Conservation (phyloP, 2,888 invertebrate genomes). For the Neoascia interrupta region DNA sequence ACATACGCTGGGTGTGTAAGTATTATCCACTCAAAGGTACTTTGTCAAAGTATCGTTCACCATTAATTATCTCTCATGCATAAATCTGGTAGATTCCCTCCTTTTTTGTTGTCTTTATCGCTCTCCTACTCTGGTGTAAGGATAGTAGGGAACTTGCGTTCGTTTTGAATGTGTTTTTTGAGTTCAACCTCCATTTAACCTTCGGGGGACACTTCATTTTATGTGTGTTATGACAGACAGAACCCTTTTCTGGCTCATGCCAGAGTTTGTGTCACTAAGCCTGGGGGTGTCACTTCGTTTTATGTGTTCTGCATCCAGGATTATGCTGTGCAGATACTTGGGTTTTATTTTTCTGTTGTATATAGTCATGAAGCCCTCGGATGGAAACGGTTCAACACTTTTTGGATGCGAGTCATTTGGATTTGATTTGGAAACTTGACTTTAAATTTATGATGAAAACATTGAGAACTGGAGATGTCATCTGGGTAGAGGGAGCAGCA, state of each 20-base stretch:
- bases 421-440: too few species aligned
- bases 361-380: too few species aligned
- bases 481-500: too few species aligned
- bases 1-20: neutral
- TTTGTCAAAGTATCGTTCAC: constrained; percentile 59
- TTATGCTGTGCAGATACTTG: too few species aligned
- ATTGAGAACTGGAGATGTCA: too few species aligned
- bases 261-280: neutral
- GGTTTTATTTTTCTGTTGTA: too few species aligned
- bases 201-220: constrained; percentile 42
- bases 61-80: constrained; percentile 60
- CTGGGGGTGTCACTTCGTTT: constrained; percentile 12
- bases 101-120: constrained; percentile 38
- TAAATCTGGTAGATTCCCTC: constrained; percentile 56
- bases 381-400: too few species aligned
- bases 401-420: too few species aligned
- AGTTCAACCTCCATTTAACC: constrained; percentile 46
- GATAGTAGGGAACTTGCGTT: neutral
- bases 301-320: constrained; percentile 8
- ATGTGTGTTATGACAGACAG: constrained; percentile 44
- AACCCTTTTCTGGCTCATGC: neutral
- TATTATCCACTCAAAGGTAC: constrained; percentile 45
- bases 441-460: too few species aligned
- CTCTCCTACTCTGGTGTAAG: neutral
- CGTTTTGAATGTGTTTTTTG: constrained; percentile 22